Evolutionary conservation across 2,888 invertebrate species (phyloP).

Genomic region (Mimas tiliae): DNA sequence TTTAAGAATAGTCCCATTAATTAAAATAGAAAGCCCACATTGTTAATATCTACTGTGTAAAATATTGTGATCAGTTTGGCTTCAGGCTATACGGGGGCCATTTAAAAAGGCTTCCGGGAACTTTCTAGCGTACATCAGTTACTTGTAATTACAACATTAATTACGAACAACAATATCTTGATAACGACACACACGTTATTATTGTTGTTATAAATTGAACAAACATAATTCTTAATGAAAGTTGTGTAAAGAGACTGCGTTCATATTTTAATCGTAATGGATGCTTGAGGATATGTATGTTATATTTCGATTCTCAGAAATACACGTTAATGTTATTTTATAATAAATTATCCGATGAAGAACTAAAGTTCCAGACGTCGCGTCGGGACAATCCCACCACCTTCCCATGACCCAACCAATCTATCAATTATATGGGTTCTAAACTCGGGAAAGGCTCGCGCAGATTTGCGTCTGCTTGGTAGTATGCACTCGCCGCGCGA

Average conservation of each 20-base stretch:
- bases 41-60: slow-evolving; percentile 35
- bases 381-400: too few relatives aligned
- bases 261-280: not conserved
- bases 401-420: too few relatives aligned
- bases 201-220: slow-evolving; percentile 11
- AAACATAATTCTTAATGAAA: not conserved
- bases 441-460: too few relatives aligned
- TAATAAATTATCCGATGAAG: too few relatives aligned
- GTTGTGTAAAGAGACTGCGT: slow-evolving; percentile 13
- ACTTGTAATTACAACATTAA: slow-evolving; percentile 22
- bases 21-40: slow-evolving; percentile 16
- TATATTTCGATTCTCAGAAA: not conserved
- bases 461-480: too few relatives aligned
- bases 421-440: too few relatives aligned
- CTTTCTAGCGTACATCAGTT: slow-evolving; percentile 45
- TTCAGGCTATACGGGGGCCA: slow-evolving; percentile 38
- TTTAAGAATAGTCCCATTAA: slow-evolving; percentile 6
- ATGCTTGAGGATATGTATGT: not conserved
- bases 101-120: slow-evolving; percentile 45
- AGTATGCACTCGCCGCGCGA: too few relatives aligned
- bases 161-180: slow-evolving; percentile 20
- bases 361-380: too few relatives aligned
- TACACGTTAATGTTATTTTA: not conserved
- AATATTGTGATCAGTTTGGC: slow-evolving; percentile 43
- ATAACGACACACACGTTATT: slow-evolving; percentile 11